phyloP scores from a whole-genome alignment of 2,888 invertebrate species.

The Camponotus fellah region DNA sequence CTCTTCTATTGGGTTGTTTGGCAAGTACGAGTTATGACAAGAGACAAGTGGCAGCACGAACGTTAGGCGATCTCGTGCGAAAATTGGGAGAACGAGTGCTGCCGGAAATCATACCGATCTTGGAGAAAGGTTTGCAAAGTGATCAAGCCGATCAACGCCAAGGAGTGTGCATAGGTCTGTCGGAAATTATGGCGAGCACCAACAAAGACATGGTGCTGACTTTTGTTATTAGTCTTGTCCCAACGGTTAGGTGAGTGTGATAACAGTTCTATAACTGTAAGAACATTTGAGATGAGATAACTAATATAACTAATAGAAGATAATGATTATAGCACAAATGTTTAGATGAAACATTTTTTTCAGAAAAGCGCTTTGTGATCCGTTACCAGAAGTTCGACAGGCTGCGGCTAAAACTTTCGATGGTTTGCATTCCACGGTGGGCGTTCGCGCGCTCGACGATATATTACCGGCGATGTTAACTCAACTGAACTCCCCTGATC shows the following conservation, averaged over 20 bases:
- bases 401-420: slow-evolving; percentile 99
- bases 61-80: slow-evolving; percentile 97
- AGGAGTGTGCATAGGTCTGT: slow-evolving; percentile 99
- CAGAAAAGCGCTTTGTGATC: slow-evolving; percentile 96
- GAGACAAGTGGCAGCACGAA: slow-evolving; percentile 97
- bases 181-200: slow-evolving; percentile 99
- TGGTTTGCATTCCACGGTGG: slow-evolving; percentile 97
- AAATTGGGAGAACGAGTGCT: slow-evolving; percentile 99
- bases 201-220: slow-evolving; percentile 97
- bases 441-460: slow-evolving; percentile 97
- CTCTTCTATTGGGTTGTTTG: slow-evolving; percentile 96
- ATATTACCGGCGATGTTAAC: slow-evolving; percentile 97
- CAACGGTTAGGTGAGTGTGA: slow-evolving; percentile 91
- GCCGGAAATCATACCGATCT: slow-evolving; percentile 99
- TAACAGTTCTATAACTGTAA: not conserved
- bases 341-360: slow-evolving; percentile 50
- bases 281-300: too few species aligned
- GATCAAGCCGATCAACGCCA: slow-evolving; percentile 97
- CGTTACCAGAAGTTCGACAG: slow-evolving; percentile 95
- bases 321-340: not conserved
- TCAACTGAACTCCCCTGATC: slow-evolving; percentile 92
- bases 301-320: too few species aligned
- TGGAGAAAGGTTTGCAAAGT: slow-evolving; percentile 97
- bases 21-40: slow-evolving; percentile 99
- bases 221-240: slow-evolving; percentile 95